phyloP scores from a whole-genome alignment of 2,888 invertebrate species.

The Plutella xylostella region DNA sequence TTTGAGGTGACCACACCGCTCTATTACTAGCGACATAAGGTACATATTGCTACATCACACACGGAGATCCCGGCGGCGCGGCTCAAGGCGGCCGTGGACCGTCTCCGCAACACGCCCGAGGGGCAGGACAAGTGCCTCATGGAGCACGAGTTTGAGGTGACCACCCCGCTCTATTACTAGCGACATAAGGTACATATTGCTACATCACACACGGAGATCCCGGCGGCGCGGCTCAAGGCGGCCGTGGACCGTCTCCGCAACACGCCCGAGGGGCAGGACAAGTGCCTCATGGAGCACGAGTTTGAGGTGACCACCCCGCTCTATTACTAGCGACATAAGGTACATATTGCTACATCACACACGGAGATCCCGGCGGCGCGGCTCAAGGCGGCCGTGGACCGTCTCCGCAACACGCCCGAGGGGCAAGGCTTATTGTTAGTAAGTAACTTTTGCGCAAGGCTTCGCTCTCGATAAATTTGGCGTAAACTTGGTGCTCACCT shows the following conservation, averaged over 20 bases:
- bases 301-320: conserved; percentile 91
- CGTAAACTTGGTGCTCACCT: too few species aligned
- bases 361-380: conserved; percentile 84
- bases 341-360: too few species aligned
- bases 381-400: conserved; percentile 79
- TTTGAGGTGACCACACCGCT: conserved; percentile 75
- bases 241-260: conserved; percentile 80
- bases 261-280: conserved; percentile 75
- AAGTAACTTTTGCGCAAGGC: too few species aligned
- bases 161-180: too few species aligned
- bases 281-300: conserved; percentile 84
- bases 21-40: too few species aligned
- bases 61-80: conserved; percentile 84
- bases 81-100: conserved; percentile 79
- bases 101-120: conserved; percentile 78
- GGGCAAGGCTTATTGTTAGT: too few species aligned
- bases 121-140: conserved; percentile 77
- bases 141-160: conserved; percentile 89
- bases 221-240: conserved; percentile 76
- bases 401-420: conserved; percentile 78
- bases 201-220: conserved; percentile 92
- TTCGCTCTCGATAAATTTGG: too few species aligned
- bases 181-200: too few species aligned
- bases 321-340: too few species aligned
- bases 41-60: conserved; percentile 45